Base-by-base conservation (phyloP, 1,140 invertebrate genomes). In the Zelostemma sp. region DNA sequence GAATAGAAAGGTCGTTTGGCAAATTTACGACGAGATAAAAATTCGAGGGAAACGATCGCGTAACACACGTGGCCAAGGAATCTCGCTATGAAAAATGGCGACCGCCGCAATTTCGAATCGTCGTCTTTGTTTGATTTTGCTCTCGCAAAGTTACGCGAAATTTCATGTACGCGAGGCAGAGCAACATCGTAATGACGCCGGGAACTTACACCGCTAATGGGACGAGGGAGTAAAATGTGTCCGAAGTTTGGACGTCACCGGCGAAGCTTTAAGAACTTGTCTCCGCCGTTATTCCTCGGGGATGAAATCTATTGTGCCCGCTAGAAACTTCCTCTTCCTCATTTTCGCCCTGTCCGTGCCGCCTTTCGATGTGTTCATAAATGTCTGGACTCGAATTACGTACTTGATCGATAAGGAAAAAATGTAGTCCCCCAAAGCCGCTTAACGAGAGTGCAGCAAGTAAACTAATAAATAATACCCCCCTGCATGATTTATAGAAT, bases 181-280 rank as follows among this genome's bases (percentile, higher is more conserved):
- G 48, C 68, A 77, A 77, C 68, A 66, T 65, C 60, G 53, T 79
- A 75, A 79, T 76, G 72, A 76, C 19, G 65, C 15, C 47, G 28
- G 35, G 77, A 80, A 76, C 77, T 80, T 70, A 68, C 63, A 63
- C n/a, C n/a, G 25, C 63, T 80, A 79, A 77, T 75, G 61, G 74
- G 73, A 71, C 66, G 46, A 38, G 48, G 43, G 40, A 53, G 64
- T 76, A 73, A 79, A 80, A 77, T 77, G 71, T 74, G 77, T 71
- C 64, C 65, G 60, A 79, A 80, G 76, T 80, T 80, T 76, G 68
- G 66, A 78, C 72, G 78, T 70, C 71, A 67, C 50, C 49, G 60
- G 53, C 56, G 66, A 64, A 58, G 73, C 60, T 78, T 79, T 74
- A 79, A 79, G 79, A 79, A 79, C 73, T 80, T 78, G 78, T 74